A percentile compares a stretch with the other conserved stretches of the same genome.
Evolutionary conservation across 2,113 vertebrate genomes (phyloP).

Genomic region (Hippocampus zosterae): DNA sequence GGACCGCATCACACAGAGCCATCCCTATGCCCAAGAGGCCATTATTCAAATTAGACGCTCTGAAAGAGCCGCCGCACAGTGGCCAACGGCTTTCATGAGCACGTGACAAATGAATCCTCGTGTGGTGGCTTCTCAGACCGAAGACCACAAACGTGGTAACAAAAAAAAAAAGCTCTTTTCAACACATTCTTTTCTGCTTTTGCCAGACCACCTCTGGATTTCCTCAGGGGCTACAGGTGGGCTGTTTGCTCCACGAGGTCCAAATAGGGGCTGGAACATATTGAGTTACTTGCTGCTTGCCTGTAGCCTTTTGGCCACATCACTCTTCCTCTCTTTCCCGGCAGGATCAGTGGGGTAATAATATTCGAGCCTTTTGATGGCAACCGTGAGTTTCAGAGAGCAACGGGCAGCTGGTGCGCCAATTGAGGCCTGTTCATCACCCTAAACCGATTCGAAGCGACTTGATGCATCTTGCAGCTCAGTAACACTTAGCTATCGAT

Average conservation of each 20-base stretch:
- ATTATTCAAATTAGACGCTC: conserved; percentile 66
- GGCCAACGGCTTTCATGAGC: conserved; percentile 61
- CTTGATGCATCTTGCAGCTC: conserved; percentile 48
- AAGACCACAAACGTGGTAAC: conserved; percentile 38
- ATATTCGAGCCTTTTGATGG: conserved; percentile 19
- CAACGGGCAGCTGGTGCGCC: conserved; percentile 54
- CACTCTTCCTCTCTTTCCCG: not conserved
- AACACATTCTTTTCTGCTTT: conserved; percentile 16
- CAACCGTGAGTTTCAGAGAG: conserved; percentile 33
- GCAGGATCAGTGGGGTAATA: conserved; percentile 9
- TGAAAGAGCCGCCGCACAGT: conserved; percentile 57
- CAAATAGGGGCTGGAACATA: not conserved
- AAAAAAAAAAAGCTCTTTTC: conserved; percentile 8
- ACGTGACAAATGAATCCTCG: conserved; percentile 36
- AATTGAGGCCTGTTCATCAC: conserved; percentile 68
- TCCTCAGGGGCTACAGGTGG: conserved; percentile 32
- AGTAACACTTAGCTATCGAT: conserved; percentile 22
- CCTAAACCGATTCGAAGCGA: conserved; percentile 56
- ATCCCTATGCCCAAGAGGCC: conserved; percentile 45
- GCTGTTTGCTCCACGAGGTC: conserved; percentile 3
- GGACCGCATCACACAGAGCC: conserved; percentile 29
- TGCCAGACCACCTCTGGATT: conserved; percentile 27
- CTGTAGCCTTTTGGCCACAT: conserved; percentile 3
- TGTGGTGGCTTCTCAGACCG: conserved; percentile 24
- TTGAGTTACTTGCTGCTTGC: conserved; percentile 6